A percentile compares a stretch with the other conserved stretches of the same genome.
Conservation (phyloP, 1,140 invertebrate species). For the Aphidius ervi region DNA sequence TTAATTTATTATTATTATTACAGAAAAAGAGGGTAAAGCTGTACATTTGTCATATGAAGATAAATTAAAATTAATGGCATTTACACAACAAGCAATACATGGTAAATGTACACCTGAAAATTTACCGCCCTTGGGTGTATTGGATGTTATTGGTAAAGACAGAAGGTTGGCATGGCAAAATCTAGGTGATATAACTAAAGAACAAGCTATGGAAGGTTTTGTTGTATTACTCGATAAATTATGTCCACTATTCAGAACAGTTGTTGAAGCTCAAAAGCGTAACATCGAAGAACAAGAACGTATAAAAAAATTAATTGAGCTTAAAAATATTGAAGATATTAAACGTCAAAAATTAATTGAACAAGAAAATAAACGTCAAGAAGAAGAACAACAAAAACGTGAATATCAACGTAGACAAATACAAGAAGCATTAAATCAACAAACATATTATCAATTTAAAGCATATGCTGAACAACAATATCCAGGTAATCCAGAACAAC, state of each 20-base stretch:
- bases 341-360: slow-evolving; percentile 55
- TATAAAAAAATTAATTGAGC: slow-evolving; percentile 52
- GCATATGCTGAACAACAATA: slow-evolving; percentile 94
- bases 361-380: slow-evolving; percentile 59
- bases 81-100: slow-evolving; percentile 85
- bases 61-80: slow-evolving; percentile 85
- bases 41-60: slow-evolving; percentile 92
- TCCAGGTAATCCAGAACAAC: slow-evolving; percentile 89
- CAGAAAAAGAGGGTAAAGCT: slow-evolving; percentile 95
- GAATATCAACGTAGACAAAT: slow-evolving; percentile 72
- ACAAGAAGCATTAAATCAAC: slow-evolving; percentile 93
- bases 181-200: slow-evolving; percentile 77
- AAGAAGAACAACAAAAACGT: slow-evolving; percentile 59
- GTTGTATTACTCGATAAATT: slow-evolving; percentile 80
- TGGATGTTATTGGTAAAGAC: slow-evolving; percentile 94
- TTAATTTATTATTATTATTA: slow-evolving; percentile 30
- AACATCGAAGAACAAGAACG: slow-evolving; percentile 75
- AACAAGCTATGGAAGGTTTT: slow-evolving; percentile 89
- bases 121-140: slow-evolving; percentile 80
- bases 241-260: slow-evolving; percentile 86
- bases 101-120: slow-evolving; percentile 74
- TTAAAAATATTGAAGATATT: slow-evolving; percentile 53
- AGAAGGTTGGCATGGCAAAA: slow-evolving; percentile 89
- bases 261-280: slow-evolving; percentile 84
- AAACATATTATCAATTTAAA: slow-evolving; percentile 92